Conservation (phyloP, 1,140 invertebrate species). For the Tetramorium simillimum region DNA sequence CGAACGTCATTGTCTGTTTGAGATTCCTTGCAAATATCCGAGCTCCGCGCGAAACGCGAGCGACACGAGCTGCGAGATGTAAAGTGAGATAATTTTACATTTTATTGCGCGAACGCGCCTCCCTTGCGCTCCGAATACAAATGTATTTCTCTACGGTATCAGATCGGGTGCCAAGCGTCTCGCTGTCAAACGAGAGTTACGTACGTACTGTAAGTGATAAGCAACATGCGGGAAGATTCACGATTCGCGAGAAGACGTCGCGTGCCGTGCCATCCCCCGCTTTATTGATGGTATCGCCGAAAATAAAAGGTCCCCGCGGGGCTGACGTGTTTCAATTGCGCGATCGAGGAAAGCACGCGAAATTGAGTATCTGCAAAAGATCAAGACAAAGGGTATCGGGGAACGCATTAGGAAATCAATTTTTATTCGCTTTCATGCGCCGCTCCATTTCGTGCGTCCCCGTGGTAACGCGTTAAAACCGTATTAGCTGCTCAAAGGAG, state of each 20-base stretch:
- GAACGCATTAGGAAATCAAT: conserved; percentile 1
- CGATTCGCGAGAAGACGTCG: neutral
- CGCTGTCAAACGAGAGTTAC: neutral
- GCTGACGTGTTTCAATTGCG: neutral
- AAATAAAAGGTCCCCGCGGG: conserved; percentile 30
- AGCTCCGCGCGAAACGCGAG: neutral
- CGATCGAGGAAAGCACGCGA: neutral
- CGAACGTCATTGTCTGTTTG: neutral
- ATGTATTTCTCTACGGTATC: neutral
- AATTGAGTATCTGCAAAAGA: neutral
- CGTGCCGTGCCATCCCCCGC: neutral
- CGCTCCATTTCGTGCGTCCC: neutral
- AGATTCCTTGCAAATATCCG: neutral
- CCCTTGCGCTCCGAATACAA: neutral
- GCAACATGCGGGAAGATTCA: neutral
- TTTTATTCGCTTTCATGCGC: neutral
- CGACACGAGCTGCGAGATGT: neutral
- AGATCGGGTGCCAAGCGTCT: neutral
- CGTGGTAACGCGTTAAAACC: conserved; percentile 10
- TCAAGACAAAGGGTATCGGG: neutral
- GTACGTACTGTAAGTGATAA: neutral
- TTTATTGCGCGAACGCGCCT: neutral
- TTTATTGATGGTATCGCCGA: conserved; percentile 42
- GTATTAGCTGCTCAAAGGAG: conserved; percentile 1
- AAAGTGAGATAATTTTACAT: neutral